A percentile compares a stretch with the other conserved stretches of the same genome.
These are phyloP conservation scores for Ormyrus pomaceus DNA, from an alignment of 2,888 invertebrate species.

Conservation along the genomic window DNA sequence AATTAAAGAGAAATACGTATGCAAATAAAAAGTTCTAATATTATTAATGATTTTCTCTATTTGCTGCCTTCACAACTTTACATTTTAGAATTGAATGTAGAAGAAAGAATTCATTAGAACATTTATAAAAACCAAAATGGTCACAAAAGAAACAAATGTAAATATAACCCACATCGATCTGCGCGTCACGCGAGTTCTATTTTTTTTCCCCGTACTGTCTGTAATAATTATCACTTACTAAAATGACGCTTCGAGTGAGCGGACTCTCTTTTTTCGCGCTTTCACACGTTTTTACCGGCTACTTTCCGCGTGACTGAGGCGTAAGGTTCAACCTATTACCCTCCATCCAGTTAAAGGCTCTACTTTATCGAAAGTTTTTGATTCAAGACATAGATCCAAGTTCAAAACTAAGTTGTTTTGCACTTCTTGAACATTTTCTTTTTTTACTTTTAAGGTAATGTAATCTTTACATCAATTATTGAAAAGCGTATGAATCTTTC, in stretches of 20 bases:
- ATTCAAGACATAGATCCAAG: neutral
- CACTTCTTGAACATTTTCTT: too few species aligned
- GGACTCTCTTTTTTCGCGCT: neutral
- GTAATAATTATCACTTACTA: conserved; percentile 25
- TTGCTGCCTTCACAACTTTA: too few species aligned
- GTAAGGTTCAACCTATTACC: neutral
- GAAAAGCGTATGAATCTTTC: neutral
- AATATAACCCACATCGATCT: neutral
- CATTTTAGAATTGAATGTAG: too few species aligned
- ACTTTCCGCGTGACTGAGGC: neutral
- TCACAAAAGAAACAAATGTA: neutral
- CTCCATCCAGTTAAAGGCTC: neutral
- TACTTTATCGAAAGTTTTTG: conserved; percentile 6
- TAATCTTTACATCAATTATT: neutral
- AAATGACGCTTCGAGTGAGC: conserved; percentile 8
- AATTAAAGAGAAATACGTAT: too few species aligned
- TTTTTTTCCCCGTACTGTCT: neutral
- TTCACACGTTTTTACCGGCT: neutral
- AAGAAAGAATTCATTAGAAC: too few species aligned
- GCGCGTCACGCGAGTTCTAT: conserved; percentile 13
- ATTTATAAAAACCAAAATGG: neutral
- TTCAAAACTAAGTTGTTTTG: neutral
- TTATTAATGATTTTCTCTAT: too few species aligned
- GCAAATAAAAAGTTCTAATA: too few species aligned
- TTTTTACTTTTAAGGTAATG: neutral